Percentiles rank a stretch among this genome's conserved stretches.
phyloP scores from a whole-genome alignment of 2,113 vertebrate genomes.

The Perccottus glenii region DNA sequence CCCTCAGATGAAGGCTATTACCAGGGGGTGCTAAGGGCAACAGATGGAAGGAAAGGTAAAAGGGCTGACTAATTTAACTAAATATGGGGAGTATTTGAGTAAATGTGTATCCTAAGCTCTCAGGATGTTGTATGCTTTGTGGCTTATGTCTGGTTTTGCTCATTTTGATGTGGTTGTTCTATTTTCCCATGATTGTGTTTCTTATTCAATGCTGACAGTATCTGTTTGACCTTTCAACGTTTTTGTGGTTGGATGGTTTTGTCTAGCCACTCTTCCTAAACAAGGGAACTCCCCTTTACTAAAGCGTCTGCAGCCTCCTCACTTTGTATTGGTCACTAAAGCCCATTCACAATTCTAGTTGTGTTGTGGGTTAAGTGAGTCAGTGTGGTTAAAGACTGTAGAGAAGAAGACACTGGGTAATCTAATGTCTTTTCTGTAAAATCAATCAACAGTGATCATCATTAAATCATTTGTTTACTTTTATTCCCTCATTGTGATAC shows the following conservation, averaged over 20 bases:
- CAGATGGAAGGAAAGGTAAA: constrained; percentile 82
- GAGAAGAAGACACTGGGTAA: background rate
- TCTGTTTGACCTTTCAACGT: background rate
- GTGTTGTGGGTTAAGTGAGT: constrained; percentile 21
- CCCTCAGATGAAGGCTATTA: constrained; percentile 78
- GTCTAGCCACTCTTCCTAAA: constrained; percentile 2
- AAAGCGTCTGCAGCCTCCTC: constrained; percentile 50
- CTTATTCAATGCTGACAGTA: background rate
- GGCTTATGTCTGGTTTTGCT: too few species aligned
- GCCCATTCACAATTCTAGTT: constrained; percentile 41
- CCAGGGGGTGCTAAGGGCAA: constrained; percentile 82
- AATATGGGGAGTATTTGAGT: too few species aligned
- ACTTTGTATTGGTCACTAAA: constrained; percentile 41
- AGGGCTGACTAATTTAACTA: constrained; percentile 11
- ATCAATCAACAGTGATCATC: too few species aligned
- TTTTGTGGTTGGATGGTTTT: background rate
- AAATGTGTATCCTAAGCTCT: background rate
- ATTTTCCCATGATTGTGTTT: too few species aligned
- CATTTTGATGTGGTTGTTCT: too few species aligned
- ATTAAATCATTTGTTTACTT: too few species aligned
- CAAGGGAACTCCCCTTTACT: constrained; percentile 25
- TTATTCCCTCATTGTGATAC: background rate
- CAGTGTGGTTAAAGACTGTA: constrained; percentile 13
- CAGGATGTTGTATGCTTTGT: constrained; percentile 9
- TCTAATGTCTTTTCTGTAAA: background rate